These are phyloP conservation scores for Callocephalon fimbriatum DNA, from an alignment of 2,113 vertebrate species.

Conservation along the genomic window DNA sequence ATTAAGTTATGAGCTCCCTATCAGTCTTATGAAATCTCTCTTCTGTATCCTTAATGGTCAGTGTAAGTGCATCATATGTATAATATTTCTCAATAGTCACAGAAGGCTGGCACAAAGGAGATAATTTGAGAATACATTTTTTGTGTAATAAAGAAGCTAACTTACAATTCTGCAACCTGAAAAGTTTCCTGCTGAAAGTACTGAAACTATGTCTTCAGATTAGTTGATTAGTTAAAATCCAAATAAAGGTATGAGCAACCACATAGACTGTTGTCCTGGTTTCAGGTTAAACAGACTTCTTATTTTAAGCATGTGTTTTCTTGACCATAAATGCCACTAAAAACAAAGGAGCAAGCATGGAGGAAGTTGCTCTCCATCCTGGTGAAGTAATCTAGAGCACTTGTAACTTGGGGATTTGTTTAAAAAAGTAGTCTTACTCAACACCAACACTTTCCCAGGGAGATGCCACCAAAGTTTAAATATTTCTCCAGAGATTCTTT, in stretches of 20 bases:
- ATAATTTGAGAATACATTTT: not conserved
- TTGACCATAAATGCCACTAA: not conserved
- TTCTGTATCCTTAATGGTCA: not conserved
- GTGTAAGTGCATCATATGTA: not conserved
- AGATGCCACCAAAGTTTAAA: not conserved
- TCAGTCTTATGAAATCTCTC: not conserved
- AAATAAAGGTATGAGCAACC: not conserved
- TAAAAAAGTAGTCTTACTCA: not conserved
- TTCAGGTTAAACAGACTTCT: not conserved
- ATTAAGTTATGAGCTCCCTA: not conserved
- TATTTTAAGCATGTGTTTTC: not conserved
- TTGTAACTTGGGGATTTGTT: not conserved
- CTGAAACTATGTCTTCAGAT: not conserved
- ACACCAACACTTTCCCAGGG: not conserved
- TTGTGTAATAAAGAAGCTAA: not conserved
- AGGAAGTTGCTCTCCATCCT: not conserved
- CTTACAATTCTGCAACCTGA: not conserved
- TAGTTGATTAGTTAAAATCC: not conserved
- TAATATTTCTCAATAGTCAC: not conserved
- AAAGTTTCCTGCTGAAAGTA: not conserved
- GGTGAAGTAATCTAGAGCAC: not conserved
- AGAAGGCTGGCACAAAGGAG: not conserved
- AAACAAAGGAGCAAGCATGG: rapidly evolving
- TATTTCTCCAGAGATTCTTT: not conserved
- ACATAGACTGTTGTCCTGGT: not conserved